These are phyloP conservation scores for Galagoides demidoff DNA, from an alignment of 2,797 vertebrate genomes.

Conservation along the genomic window DNA sequence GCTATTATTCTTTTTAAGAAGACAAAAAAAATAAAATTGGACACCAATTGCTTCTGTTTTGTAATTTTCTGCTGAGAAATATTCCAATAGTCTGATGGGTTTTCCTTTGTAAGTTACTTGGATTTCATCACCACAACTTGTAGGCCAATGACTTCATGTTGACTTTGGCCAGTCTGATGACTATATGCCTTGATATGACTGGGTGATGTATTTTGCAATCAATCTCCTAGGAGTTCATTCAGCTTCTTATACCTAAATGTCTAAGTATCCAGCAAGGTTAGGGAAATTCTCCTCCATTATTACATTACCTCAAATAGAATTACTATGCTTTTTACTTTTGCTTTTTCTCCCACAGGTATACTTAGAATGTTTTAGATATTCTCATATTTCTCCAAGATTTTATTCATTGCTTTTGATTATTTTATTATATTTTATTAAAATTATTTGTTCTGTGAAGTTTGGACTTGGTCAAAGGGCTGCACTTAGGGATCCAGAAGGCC, in stretches of 20 bases:
- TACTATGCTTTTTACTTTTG: neutral
- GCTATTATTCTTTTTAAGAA: neutral
- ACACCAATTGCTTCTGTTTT: neutral
- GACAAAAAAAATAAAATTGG: neutral
- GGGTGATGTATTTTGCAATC: neutral
- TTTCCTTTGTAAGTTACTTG: neutral
- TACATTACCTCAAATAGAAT: neutral
- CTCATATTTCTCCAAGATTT: neutral
- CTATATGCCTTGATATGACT: neutral
- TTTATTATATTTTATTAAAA: neutral
- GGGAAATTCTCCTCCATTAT: neutral
- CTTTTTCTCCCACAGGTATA: neutral
- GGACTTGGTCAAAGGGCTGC: too few relatives aligned
- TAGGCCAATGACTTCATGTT: neutral
- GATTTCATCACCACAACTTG: neutral
- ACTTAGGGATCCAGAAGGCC: too few relatives aligned
- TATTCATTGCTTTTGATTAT: neutral
- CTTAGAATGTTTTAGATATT: neutral
- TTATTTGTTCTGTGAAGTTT: too few relatives aligned
- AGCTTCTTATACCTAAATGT: neutral
- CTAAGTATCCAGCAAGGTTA: neutral
- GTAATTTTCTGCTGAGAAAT: neutral
- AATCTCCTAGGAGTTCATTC: neutral
- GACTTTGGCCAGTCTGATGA: neutral
- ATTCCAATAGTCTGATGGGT: neutral